Evolutionary conservation across 2,797 vertebrate species (phyloP).

Genomic region (Lagodon rhomboides): DNA sequence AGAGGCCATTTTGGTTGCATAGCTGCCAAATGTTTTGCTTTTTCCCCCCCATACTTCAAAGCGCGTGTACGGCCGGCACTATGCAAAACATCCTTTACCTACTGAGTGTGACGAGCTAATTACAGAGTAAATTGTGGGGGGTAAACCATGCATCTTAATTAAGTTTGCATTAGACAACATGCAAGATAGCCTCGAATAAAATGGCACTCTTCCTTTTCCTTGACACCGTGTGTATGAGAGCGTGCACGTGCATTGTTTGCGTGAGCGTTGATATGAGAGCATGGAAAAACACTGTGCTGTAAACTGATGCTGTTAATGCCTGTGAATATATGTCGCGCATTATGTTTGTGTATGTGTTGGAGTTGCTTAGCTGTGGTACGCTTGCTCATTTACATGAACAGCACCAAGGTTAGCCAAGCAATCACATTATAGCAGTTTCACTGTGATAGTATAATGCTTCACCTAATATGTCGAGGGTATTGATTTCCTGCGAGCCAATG

Average conservation of each 20-base stretch:
- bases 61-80: conserved; percentile 39
- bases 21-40: conserved; percentile 46
- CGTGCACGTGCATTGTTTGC: conserved; percentile 18
- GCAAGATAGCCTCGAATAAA: conserved; percentile 65
- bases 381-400: conserved; percentile 46
- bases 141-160: conserved; percentile 82
- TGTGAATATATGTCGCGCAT: conserved; percentile 11
- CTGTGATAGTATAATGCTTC: conserved; percentile 53
- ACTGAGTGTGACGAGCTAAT: conserved; percentile 80
- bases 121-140: conserved; percentile 76
- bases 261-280: conserved; percentile 10
- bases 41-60: conserved; percentile 13
- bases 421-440: conserved; percentile 52
- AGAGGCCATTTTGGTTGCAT: conserved; percentile 37
- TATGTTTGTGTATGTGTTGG: conserved; percentile 7
- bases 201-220: conserved; percentile 8
- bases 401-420: conserved; percentile 33
- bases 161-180: conserved; percentile 78
- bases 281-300: conserved; percentile 3
- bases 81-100: conserved; percentile 77
- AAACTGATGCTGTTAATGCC: neutral
- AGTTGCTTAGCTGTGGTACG: conserved; percentile 14
- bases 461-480: conserved; percentile 63
- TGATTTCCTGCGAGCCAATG: conserved; percentile 60
- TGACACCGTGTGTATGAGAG: conserved; percentile 26